Percentiles rank a stretch among this genome's conserved stretches.
Evolutionary conservation across 2,113 vertebrate species (phyloP).

Genomic region (Tragelaphus buxtoni): DNA sequence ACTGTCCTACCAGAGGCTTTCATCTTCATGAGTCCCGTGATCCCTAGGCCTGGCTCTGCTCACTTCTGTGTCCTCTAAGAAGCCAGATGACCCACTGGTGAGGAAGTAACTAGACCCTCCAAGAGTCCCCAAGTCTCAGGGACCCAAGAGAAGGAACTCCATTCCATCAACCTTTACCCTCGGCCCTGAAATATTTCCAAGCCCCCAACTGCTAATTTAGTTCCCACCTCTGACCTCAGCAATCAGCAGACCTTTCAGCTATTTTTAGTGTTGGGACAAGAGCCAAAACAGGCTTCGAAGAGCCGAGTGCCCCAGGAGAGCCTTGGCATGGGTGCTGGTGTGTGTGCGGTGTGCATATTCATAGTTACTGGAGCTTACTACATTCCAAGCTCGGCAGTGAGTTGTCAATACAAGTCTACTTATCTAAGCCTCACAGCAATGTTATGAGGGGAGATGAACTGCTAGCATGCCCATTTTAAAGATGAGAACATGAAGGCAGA

Average conservation of each 20-base stretch:
- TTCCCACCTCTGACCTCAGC: background rate
- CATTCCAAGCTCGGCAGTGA: fast-evolving
- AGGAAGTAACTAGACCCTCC: background rate
- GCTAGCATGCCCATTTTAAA: background rate
- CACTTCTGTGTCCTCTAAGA: background rate
- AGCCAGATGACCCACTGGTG: background rate
- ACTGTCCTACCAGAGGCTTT: background rate
- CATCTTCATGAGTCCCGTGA: background rate
- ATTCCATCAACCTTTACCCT: background rate
- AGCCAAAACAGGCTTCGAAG: background rate
- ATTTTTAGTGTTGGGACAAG: background rate
- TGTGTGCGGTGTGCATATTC: fast-evolving
- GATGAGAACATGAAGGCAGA: background rate
- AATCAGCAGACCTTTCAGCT: background rate
- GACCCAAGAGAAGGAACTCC: background rate
- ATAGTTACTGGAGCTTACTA: background rate
- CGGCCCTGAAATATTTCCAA: background rate
- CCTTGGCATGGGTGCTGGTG: background rate
- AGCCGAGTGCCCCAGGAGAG: background rate
- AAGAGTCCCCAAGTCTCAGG: background rate
- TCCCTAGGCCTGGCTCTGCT: background rate
- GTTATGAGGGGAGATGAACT: too few relatives aligned
- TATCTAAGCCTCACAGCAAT: background rate
- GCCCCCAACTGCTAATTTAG: background rate
- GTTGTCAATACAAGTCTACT: background rate